Percentiles rank a stretch among this genome's conserved stretches.
These are phyloP conservation scores for Cephus pygmeus DNA, from an alignment of 2,888 invertebrate genomes.

Conservation along the genomic window DNA sequence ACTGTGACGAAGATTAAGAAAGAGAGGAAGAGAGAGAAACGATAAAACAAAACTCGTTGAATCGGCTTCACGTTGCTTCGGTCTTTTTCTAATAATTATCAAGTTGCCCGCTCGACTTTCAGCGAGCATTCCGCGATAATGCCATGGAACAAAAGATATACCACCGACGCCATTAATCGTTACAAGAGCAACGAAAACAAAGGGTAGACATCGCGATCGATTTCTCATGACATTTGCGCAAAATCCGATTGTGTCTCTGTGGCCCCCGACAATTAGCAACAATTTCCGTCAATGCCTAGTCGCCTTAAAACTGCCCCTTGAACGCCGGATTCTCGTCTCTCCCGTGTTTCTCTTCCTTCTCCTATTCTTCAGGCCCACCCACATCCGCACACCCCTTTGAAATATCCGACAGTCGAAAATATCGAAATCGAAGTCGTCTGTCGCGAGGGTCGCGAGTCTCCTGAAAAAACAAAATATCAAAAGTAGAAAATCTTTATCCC, in stretches of 20 bases:
- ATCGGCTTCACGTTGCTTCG: neutral
- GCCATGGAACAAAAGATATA: neutral
- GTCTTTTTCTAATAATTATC: neutral
- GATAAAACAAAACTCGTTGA: neutral
- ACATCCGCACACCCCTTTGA: neutral
- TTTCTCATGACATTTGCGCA: neutral
- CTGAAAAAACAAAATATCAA: neutral
- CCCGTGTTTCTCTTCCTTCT: neutral
- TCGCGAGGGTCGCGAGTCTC: neutral
- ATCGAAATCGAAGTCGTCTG: no score
- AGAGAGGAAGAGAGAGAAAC: neutral
- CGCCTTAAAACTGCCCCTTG: neutral
- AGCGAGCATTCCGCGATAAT: neutral
- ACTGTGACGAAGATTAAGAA: neutral
- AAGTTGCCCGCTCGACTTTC: neutral
- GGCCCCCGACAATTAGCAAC: neutral
- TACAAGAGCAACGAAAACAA: constrained; percentile 1
- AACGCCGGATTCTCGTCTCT: neutral
- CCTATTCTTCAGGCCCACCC: no score
- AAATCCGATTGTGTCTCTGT: neutral
- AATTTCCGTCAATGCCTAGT: neutral
- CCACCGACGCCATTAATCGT: neutral
- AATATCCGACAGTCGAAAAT: neutral
- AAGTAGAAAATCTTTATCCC: neutral
- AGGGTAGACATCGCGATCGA: neutral